Conservation (phyloP, 2,888 invertebrate species). For the Ellobium chinense region DNA sequence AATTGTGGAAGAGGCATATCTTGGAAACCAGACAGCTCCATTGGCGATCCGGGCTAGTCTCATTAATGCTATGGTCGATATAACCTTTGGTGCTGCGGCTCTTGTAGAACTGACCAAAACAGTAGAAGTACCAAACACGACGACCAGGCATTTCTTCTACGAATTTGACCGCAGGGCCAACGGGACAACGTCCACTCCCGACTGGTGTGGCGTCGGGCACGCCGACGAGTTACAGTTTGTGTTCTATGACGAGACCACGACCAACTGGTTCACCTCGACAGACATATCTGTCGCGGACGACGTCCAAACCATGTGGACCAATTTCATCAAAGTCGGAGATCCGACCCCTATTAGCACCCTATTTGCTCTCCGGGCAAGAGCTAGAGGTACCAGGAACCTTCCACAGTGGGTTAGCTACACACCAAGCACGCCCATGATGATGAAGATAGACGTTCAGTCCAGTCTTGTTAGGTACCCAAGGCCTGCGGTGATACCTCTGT, state of each 20-base stretch:
- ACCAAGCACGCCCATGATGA: no score
- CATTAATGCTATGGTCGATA: not conserved
- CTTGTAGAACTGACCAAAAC: not conserved
- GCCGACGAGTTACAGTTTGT: not conserved
- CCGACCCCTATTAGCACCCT: no score
- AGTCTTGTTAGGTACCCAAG: no score
- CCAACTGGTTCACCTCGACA: not conserved
- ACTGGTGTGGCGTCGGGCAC: slow-evolving; percentile 2
- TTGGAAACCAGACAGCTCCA: not conserved
- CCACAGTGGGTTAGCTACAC: no score
- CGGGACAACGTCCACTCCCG: not conserved
- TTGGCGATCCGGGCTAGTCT: not conserved
- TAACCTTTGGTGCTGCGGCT: not conserved
- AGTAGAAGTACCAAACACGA: not conserved
- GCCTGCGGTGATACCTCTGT: no score
- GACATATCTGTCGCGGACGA: slow-evolving; percentile 2
- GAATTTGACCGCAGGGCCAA: slow-evolving; percentile 10
- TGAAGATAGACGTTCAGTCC: no score
- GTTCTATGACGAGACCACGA: not conserved
- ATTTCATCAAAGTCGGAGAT: slow-evolving; percentile 28
- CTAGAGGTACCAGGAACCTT: no score
- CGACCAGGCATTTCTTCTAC: slow-evolving; percentile 11
- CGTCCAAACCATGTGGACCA: slow-evolving; percentile 34
- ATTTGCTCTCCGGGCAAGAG: no score
- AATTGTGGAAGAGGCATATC: not conserved